These are phyloP conservation scores for Brachionus paranguensis DNA, from an alignment of 1,140 invertebrate species.

Conservation along the genomic window DNA sequence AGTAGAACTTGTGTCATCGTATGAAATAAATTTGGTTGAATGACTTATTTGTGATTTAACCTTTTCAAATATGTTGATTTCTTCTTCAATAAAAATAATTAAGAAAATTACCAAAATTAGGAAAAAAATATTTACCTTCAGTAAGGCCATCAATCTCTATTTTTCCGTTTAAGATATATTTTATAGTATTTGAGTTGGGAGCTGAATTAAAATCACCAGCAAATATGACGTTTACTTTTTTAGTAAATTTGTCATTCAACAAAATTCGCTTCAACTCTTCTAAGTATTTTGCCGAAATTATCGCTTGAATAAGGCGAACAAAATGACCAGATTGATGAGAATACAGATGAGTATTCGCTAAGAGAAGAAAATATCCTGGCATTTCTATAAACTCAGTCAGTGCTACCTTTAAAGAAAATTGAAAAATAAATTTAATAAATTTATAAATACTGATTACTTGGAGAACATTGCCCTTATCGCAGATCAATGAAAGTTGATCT, in stretches of 20 bases:
- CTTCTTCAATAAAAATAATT: background rate
- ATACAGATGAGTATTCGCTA: constrained; percentile 35
- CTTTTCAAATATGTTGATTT: background rate
- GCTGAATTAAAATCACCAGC: constrained; percentile 33
- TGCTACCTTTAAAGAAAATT: background rate
- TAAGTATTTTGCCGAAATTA: background rate
- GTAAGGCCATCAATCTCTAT: background rate
- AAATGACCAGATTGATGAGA: constrained; percentile 26
- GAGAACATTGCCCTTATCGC: background rate
- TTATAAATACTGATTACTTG: background rate
- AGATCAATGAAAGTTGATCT: background rate
- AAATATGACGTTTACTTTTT: constrained; percentile 15
- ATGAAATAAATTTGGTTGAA: background rate
- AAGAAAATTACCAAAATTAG: background rate
- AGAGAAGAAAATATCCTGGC: background rate
- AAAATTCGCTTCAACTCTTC: background rate
- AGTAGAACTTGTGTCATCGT: background rate
- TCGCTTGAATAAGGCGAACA: constrained; percentile 7
- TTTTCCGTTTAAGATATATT: background rate
- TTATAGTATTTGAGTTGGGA: background rate
- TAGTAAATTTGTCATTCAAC: background rate
- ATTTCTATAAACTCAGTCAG: background rate
- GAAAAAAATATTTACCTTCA: background rate
- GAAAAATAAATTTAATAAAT: background rate
- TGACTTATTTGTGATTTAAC: background rate